These are phyloP conservation scores for Sycophaga agraensis DNA, from an alignment of 1,140 invertebrate species.

Conservation along the genomic window DNA sequence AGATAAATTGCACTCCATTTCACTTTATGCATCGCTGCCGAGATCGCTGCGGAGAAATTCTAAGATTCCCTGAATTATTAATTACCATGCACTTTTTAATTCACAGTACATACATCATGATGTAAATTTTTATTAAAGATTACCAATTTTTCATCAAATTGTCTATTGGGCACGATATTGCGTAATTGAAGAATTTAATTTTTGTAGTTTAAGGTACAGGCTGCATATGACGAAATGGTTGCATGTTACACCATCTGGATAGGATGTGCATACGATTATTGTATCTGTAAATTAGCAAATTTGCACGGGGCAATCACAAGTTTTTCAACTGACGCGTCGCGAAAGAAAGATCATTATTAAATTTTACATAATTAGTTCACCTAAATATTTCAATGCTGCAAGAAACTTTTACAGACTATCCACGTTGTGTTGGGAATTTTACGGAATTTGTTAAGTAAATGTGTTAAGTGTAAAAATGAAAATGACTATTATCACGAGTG, in stretches of 20 bases:
- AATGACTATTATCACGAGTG: conserved; percentile 1
- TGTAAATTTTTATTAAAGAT: too few species aligned
- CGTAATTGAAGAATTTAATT: too few species aligned
- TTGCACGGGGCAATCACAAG: too few species aligned
- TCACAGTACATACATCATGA: too few species aligned
- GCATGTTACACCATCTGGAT: too few species aligned
- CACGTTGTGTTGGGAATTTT: not conserved
- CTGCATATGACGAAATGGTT: too few species aligned
- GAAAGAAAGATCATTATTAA: not conserved
- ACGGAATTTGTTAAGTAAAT: conserved; percentile 12
- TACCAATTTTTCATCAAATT: too few species aligned
- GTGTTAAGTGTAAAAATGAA: not conserved
- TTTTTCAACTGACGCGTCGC: too few species aligned
- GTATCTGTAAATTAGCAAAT: too few species aligned
- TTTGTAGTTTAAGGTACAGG: too few species aligned
- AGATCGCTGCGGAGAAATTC: not conserved
- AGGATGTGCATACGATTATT: too few species aligned
- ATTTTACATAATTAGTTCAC: conserved; percentile 1
- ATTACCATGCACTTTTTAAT: not conserved
- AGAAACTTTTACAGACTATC: not conserved
- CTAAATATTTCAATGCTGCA: not conserved
- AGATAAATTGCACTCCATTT: conserved; percentile 10
- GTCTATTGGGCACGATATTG: too few species aligned
- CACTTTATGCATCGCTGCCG: not conserved
- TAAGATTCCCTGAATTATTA: not conserved